Base-by-base conservation (phyloP, 64 coral and sea anemone species). In the Exaiptasia diaphana region DNA sequence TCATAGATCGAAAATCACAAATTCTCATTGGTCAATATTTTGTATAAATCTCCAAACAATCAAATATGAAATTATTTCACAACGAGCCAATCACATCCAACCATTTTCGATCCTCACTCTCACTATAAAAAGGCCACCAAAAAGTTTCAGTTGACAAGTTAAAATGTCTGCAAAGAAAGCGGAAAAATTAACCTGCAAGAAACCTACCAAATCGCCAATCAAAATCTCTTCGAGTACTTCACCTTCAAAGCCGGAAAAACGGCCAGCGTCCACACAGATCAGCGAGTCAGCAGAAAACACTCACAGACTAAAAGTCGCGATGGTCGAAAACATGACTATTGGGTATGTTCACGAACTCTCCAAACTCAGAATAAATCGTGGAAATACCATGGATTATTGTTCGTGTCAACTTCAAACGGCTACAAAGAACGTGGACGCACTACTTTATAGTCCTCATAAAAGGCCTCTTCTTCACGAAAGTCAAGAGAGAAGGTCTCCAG, bases 401-500 rank as follows among this genome's bases (percentile, higher is more conserved):
- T 57, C 85, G 36, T 79, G 70, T 71, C 61, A 48, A 88, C 74
- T 88, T 49, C 77, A 90, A 90, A 82, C 87, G 75, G 87, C 67
- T 8, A 90, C 67, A 90, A 75, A 82, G 68, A 90, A 90, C 69
- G 77, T 90, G 23, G 87, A 90, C 40, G 87, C 67, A 39, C 77
- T 90, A 69, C 87, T 90, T 50, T 90, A 90, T 90, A 90, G 87
- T 54, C 87, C 87, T 50, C 87, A 90, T 75, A 90, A 90, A 90
- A 81, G 86, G 61, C 76, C 65, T 81, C 64, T 89, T 50, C 86
- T 89, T 89, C 86, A 50, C 43, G 15, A 89, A 89, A 89, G 77
- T 89, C 77, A 88, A 80, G 75, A 88, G 46, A 80, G 53, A 80
- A 53, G 65, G 11, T 53, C 64, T 81, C 71, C 56, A 48, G 39